Conservation (phyloP, 1,140 invertebrate genomes). For the Saccostrea echinata region DNA sequence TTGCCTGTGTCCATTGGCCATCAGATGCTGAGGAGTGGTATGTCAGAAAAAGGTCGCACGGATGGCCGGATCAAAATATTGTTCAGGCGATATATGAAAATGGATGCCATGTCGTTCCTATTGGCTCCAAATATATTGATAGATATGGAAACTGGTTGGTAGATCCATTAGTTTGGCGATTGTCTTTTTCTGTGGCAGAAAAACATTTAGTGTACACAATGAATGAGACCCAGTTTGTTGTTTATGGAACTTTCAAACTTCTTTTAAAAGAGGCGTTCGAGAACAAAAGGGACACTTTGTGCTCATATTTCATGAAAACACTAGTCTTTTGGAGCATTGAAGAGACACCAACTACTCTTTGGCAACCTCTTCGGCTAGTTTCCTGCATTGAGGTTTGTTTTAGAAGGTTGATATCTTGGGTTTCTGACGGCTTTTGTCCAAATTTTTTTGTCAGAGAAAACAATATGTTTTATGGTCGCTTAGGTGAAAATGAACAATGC, state of each 20-base stretch:
- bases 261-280: background rate
- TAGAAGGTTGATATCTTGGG: background rate
- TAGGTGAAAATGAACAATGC: background rate
- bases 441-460: background rate
- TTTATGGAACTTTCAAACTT: background rate
- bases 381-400: background rate
- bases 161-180: background rate
- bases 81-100: background rate
- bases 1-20: background rate
- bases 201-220: background rate
- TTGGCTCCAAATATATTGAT: background rate
- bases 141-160: background rate
- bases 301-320: background rate
- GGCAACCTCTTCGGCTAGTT: background rate
- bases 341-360: background rate
- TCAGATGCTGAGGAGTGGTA: background rate
- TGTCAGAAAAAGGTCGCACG: background rate
- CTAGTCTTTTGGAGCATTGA: conserved; percentile 6
- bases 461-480: background rate
- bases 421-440: background rate
- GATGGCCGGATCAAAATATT: background rate
- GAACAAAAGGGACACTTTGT: background rate
- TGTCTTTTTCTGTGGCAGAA: background rate
- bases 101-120: background rate
- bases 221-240: background rate